Percentiles rank a stretch among this genome's conserved stretches.
phyloP scores from a whole-genome alignment of 2,797 vertebrate species.

The Peromyscus aztecus region DNA sequence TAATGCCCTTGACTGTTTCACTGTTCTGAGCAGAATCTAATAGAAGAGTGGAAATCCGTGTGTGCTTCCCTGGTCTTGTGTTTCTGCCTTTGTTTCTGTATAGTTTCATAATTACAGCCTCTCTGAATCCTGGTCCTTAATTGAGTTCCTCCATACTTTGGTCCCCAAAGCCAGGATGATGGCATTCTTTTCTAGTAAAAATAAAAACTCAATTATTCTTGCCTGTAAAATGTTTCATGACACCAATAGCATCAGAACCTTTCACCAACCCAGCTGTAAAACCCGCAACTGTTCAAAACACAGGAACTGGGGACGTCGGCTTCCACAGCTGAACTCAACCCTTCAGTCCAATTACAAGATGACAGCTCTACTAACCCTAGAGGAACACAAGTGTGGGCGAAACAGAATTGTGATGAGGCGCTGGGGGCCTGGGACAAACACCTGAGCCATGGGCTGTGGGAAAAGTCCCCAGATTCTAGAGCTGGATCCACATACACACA shows the following conservation, averaged over 20 bases:
- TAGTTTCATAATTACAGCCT: slow-evolving; percentile 74
- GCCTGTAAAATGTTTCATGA: slow-evolving; percentile 81
- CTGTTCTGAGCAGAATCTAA: slow-evolving; percentile 86
- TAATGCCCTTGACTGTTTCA: slow-evolving; percentile 89
- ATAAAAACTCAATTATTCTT: slow-evolving; percentile 75
- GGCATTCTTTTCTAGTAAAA: slow-evolving; percentile 78
- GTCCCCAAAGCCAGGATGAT: slow-evolving; percentile 63
- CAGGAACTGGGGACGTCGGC: slow-evolving; percentile 60
- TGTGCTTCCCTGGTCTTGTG: slow-evolving; percentile 80
- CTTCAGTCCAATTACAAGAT: slow-evolving; percentile 80
- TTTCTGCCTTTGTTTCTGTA: slow-evolving; percentile 69
- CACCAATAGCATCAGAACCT: slow-evolving; percentile 74
- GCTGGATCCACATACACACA: neutral
- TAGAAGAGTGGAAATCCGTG: slow-evolving; percentile 85
- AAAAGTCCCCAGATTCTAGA: neutral
- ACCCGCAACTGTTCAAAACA: slow-evolving; percentile 78
- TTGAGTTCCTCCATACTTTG: slow-evolving; percentile 66
- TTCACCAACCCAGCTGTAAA: slow-evolving; percentile 77
- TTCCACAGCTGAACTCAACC: slow-evolving; percentile 72
- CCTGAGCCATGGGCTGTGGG: neutral
- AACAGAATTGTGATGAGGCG: slow-evolving; percentile 59
- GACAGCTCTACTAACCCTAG: slow-evolving; percentile 79
- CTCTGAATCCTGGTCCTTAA: slow-evolving; percentile 78
- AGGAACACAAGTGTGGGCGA: slow-evolving; percentile 71
- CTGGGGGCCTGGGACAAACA: slow-evolving; percentile 59